Evolutionary conservation across 2,888 invertebrate species (phyloP), one percentile per base, ranked within the genome.

Genomic region (Dastarcus helophoroides): DNA sequence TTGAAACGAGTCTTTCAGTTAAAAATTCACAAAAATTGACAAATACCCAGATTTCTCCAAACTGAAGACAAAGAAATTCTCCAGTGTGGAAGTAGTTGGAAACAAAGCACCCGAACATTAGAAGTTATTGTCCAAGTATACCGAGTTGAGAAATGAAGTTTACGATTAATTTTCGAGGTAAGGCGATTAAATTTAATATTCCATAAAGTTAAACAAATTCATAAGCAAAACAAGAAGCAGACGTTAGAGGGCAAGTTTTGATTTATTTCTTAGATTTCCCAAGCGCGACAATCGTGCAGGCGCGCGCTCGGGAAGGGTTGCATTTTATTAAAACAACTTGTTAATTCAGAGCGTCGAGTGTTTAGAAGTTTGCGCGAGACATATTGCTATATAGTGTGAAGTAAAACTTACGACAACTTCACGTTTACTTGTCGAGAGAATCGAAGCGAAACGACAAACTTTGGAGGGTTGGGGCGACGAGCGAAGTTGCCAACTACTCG

Each of bases 261-360:
- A 60, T 60, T 60, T 60, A 60, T 58, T 56, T 36, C 44, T 41
- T 37, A 47, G 50, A 52, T 50, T 52, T 53, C 50, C 50, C 48
- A 41, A 38, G 48, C 45, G 52, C 54, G 52, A 51, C 53, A 51
- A 50, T 51, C 44, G 45, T 43, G 43, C 46, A 48, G 42, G 44
- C 46, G 39, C 30, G 41, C 48, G 42, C 47, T 38, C 39, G 50
- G 51, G 53, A 56, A 55, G 57, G 59, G 56, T 56, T 57, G 57
- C 40, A 55, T 60, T 60, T 60, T 61, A 60, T 59, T 59, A 58
- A 61, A 60, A 60, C 62, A 60, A 59, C 59, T 60, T 61, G 62
- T 62, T 61, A 62, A 62, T 60, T 59, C 60, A 54, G 51, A 54
- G 50, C 53, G 58, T 54, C 51, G 53, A 53, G 47, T 51, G 54